Conservation (phyloP, 2,888 invertebrate species). For the Drosophila melanosoma region DNA sequence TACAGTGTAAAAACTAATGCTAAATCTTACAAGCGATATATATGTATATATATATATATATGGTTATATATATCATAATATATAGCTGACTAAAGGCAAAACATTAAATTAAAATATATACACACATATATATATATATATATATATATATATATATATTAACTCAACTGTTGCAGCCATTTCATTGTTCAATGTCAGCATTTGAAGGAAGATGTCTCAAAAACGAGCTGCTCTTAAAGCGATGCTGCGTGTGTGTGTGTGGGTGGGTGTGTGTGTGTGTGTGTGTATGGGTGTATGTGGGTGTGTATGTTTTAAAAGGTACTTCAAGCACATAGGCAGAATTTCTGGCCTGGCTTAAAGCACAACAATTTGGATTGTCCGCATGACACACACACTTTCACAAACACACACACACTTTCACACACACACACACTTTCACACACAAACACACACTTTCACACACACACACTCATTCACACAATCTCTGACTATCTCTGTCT, state of each 20-base stretch:
- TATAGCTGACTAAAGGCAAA: constrained; percentile 52
- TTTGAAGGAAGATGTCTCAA: background rate
- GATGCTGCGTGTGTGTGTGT: constrained; percentile 3
- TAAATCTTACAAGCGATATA: constrained; percentile 46
- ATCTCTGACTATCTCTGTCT: background rate
- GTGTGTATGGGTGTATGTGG: background rate
- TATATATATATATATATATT: background rate
- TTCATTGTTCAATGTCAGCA: constrained; percentile 13
- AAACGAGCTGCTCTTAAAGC: constrained; percentile 30
- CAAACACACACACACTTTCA: background rate
- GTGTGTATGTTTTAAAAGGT: background rate
- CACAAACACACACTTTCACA: background rate
- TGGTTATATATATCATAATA: constrained; percentile 5
- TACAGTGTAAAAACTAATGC: constrained; percentile 45
- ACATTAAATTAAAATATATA: constrained; percentile 31
- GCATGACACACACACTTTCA: background rate
- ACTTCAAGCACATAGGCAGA: constrained; percentile 14
- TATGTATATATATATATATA: constrained; percentile 11
- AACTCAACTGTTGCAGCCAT: constrained; percentile 13
- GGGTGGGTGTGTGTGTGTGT: background rate
- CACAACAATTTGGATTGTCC: constrained; percentile 3
- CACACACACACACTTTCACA: background rate
- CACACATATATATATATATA: constrained; percentile 1
- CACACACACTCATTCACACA: background rate
- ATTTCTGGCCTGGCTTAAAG: constrained; percentile 4